Percentiles rank a stretch among this genome's conserved stretches.
phyloP scores from a whole-genome alignment of 2,888 invertebrate genomes.

The Anthoptus insignis region DNA sequence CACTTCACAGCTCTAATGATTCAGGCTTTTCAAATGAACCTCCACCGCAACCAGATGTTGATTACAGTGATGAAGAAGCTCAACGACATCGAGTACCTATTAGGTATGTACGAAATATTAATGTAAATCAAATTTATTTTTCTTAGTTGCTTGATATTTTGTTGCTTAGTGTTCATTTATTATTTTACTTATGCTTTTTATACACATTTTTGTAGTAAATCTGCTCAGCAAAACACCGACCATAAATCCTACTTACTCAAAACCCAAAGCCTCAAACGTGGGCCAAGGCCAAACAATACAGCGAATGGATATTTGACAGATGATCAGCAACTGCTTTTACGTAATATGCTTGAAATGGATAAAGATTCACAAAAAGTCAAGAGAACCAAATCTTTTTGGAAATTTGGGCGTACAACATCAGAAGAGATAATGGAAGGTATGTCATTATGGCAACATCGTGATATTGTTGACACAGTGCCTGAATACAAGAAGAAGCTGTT shows the following conservation, averaged over 20 bases:
- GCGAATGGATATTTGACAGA: constrained; percentile 85
- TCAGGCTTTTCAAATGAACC: constrained; percentile 97
- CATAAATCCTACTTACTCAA: constrained; percentile 78
- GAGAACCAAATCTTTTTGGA: constrained; percentile 95
- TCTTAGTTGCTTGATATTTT: constrained; percentile 54
- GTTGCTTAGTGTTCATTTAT: constrained; percentile 55
- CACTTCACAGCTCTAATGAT: constrained; percentile 96
- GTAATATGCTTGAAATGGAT: constrained; percentile 84
- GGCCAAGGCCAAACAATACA: constrained; percentile 66
- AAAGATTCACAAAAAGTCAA: constrained; percentile 90
- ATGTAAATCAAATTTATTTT: neutral
- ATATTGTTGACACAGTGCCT: constrained; percentile 91
- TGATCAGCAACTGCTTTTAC: constrained; percentile 83
- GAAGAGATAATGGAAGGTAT: constrained; percentile 94
- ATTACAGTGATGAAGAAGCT: constrained; percentile 96
- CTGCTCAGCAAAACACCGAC: constrained; percentile 69
- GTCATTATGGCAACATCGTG: constrained; percentile 95
- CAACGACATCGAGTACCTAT: constrained; percentile 88
- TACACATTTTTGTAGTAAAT: constrained; percentile 75
- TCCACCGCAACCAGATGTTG: constrained; percentile 95
- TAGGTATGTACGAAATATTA: constrained; percentile 75
- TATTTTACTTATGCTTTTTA: constrained; percentile 45
- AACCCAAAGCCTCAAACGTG: constrained; percentile 81
- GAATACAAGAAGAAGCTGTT: constrained; percentile 84
- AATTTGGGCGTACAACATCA: constrained; percentile 91